phyloP scores from a whole-genome alignment of 2,113 vertebrate genomes.

The Syngnathus typhle region DNA sequence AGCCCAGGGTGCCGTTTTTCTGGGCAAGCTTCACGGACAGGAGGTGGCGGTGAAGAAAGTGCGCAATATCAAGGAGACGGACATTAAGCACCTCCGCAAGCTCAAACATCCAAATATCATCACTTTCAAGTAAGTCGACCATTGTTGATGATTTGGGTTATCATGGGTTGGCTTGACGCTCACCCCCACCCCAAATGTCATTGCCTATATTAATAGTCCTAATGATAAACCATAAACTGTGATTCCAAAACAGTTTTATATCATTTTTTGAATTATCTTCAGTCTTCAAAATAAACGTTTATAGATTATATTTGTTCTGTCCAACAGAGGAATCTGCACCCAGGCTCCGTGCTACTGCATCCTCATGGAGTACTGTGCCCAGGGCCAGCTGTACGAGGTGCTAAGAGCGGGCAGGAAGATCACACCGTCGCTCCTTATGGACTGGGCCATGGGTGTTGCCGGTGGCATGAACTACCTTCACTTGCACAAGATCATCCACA shows the following conservation, averaged over 20 bases:
- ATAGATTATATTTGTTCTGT: no score
- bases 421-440: slow-evolving; percentile 88
- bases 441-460: slow-evolving; percentile 98
- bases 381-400: slow-evolving; percentile 98
- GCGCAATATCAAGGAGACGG: slow-evolving; percentile 92
- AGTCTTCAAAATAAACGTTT: no score
- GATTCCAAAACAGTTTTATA: no score
- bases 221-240: no score
- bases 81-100: slow-evolving; percentile 95
- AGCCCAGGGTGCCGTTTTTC: slow-evolving; percentile 93
- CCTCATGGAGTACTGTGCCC: slow-evolving; percentile 99
- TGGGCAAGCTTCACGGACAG: slow-evolving; percentile 90
- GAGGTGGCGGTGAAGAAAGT: slow-evolving; percentile 98
- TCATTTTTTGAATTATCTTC: no score
- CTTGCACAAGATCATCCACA: slow-evolving; percentile 98
- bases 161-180: background rate
- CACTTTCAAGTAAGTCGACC: slow-evolving; percentile 87
- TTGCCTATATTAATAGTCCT: no score
- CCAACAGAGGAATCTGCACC: slow-evolving; percentile 90
- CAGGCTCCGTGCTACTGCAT: slow-evolving; percentile 98
- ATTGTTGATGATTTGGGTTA: background rate
- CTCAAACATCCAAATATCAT: slow-evolving; percentile 99
- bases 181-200: no score
- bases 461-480: slow-evolving; percentile 99
- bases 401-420: slow-evolving; percentile 93